Evolutionary conservation across 2,113 vertebrate genomes (phyloP).

Genomic region (Bungarus multicinctus): DNA sequence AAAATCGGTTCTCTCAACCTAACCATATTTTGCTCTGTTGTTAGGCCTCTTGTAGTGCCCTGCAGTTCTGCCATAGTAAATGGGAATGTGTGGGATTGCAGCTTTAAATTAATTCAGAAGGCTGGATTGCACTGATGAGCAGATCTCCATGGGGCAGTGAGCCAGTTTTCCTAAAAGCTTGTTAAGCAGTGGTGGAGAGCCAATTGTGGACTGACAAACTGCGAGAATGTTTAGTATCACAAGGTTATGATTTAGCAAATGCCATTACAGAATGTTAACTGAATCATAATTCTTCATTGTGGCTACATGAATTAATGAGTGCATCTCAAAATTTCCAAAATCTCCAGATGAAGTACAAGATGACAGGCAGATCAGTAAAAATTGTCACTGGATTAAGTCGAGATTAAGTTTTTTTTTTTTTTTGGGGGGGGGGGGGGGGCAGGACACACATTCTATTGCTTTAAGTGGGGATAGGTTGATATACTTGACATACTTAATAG

Average conservation of each 20-base stretch:
- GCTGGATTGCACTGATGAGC: background rate
- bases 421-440: too few species aligned
- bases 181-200: background rate
- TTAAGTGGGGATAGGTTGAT: background rate
- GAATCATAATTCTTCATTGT: background rate
- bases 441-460: background rate
- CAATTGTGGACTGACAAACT: background rate
- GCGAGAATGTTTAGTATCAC: background rate
- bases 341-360: background rate
- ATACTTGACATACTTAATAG: background rate
- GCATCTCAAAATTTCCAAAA: background rate
- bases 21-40: background rate
- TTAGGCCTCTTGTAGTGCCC: background rate
- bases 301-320: background rate
- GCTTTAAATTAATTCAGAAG: background rate
- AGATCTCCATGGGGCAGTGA: background rate
- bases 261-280: background rate
- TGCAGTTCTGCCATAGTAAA: background rate
- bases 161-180: background rate
- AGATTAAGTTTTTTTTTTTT: background rate
- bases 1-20: background rate
- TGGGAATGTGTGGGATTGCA: background rate
- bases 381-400: background rate
- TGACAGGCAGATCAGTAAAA: background rate
- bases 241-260: background rate